Percentiles rank a stretch among this genome's conserved stretches.
Evolutionary conservation across 2,888 invertebrate species (phyloP).

Genomic region (Agrochola circellaris): DNA sequence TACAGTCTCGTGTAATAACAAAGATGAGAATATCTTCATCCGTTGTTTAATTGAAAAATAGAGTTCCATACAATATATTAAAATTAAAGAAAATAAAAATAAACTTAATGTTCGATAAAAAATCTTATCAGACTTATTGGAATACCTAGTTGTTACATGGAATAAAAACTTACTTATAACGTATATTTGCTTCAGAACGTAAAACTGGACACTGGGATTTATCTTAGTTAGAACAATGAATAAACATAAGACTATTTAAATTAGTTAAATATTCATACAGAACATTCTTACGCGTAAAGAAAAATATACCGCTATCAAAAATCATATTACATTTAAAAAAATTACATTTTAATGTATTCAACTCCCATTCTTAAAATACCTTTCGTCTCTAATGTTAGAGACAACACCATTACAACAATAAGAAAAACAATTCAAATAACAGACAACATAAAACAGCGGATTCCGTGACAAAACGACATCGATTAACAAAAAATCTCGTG

Average conservation of each 20-base stretch:
- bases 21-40: slow-evolving; percentile 1
- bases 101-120: not conserved
- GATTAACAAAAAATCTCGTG: slow-evolving; percentile 14
- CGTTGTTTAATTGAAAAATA: slow-evolving; percentile 11
- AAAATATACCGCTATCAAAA: not conserved
- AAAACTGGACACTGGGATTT: too few species aligned
- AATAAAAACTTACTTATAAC: not conserved
- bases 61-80: too few species aligned
- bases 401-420: slow-evolving; percentile 9
- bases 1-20: slow-evolving; percentile 17
- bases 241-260: not conserved
- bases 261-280: not conserved
- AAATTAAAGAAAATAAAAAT: too few species aligned
- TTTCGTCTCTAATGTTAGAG: not conserved
- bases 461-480: slow-evolving; percentile 29
- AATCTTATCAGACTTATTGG: slow-evolving; percentile 27
- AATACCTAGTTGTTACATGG: not conserved
- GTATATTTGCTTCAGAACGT: not conserved
- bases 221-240: too few species aligned
- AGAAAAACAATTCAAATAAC: slow-evolving; percentile 8
- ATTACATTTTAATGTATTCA: not conserved
- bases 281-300: not conserved
- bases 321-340: not conserved
- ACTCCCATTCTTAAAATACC: slow-evolving; percentile 9
- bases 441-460: slow-evolving; percentile 12